These are phyloP conservation scores for Leptosomus discolor DNA, from an alignment of 2,113 vertebrate species.

Conservation along the genomic window DNA sequence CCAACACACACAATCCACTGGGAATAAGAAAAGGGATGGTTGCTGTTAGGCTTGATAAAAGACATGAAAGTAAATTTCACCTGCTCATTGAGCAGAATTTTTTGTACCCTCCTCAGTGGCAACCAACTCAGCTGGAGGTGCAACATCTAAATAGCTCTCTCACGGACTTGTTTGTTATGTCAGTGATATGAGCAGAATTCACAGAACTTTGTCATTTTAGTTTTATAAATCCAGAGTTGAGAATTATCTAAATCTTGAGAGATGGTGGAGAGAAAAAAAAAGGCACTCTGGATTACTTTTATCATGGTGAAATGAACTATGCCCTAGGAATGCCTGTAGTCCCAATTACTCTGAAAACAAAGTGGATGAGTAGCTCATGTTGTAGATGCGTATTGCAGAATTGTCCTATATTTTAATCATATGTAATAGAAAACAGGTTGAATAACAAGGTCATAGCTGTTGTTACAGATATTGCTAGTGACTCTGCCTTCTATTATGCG, in stretches of 20 bases:
- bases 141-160: not conserved
- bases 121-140: not conserved
- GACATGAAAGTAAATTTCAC: not conserved
- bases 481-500: not conserved
- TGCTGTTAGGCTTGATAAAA: not conserved
- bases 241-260: not conserved
- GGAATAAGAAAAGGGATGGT: not conserved
- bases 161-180: not conserved
- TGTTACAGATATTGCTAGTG: not conserved
- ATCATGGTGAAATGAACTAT: not conserved
- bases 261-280: not conserved
- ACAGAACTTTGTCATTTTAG: not conserved
- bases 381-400: not conserved
- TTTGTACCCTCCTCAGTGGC: not conserved
- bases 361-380: not conserved
- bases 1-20: not conserved
- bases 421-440: not conserved
- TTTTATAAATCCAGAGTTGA: not conserved
- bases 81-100: not conserved
- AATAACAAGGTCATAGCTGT: not conserved
- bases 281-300: not conserved
- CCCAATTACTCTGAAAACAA: not conserved
- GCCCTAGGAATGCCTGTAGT: accelerated
- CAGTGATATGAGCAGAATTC: not conserved
- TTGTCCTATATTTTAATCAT: not conserved